Percentiles rank a stretch among this genome's conserved stretches.
Evolutionary conservation across 2,888 invertebrate genomes (phyloP).

Genomic region (Nomada hirtipes): DNA sequence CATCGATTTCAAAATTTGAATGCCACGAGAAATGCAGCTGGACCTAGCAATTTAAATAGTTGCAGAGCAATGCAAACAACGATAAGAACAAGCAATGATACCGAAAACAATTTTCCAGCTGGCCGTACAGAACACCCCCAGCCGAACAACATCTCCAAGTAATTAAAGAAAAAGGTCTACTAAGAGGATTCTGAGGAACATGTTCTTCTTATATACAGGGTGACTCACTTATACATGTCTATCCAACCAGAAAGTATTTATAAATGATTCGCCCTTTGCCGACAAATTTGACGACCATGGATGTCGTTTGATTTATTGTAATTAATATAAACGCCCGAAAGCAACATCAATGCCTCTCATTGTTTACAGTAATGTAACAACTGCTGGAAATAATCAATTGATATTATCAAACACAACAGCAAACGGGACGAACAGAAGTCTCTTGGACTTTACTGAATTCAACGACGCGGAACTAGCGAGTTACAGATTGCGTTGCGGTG

Average conservation of each 20-base stretch:
- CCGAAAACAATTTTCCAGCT: conserved; percentile 65
- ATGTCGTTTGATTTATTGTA: conserved; percentile 32
- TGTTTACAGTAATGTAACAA: conserved; percentile 75
- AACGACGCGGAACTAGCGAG: conserved; percentile 87
- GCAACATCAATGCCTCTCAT: conserved; percentile 33
- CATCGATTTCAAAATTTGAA: conserved; percentile 88
- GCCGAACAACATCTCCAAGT: conserved; percentile 77
- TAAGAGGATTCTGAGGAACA: conserved; percentile 80
- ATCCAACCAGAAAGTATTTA: conserved; percentile 66
- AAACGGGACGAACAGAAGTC: conserved; percentile 73
- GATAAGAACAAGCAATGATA: conserved; percentile 68
- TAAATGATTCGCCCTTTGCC: conserved; percentile 72
- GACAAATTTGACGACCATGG: conserved; percentile 2
- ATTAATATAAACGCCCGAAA: neutral
- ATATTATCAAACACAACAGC: conserved; percentile 71
- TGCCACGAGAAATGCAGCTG: conserved; percentile 86
- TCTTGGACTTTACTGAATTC: conserved; percentile 88
- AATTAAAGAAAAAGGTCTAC: conserved; percentile 78
- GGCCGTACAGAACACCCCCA: conserved; percentile 67
- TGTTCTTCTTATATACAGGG: conserved; percentile 81
- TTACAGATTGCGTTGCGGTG: conserved; percentile 86
- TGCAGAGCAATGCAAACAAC: conserved; percentile 68
- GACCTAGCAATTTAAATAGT: conserved; percentile 77
- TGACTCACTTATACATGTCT: conserved; percentile 79
- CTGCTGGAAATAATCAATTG: conserved; percentile 75